Evolutionary conservation across 2,888 invertebrate species (phyloP), one percentile per base, ranked within the genome.

Genomic region (Drosophila tripunctata): DNA sequence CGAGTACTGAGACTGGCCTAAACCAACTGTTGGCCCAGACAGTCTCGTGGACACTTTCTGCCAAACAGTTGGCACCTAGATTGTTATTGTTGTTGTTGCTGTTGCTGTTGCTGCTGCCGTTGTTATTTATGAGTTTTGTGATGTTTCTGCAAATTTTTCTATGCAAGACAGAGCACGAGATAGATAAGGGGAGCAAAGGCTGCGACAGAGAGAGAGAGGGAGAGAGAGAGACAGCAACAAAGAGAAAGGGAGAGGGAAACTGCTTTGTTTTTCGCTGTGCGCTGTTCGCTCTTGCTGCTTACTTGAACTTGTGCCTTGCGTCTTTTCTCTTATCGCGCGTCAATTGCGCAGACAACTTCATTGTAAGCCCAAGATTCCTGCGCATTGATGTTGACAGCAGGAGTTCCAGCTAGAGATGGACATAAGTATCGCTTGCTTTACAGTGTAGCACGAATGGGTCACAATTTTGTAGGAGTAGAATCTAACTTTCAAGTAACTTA

Each of bases 91-190:
- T 30, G 45, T 15, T n/a, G 24, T 30, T 51, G 44, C 8, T 21
- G 52, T 12, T 33, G 61, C 10, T 38, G 74, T 17, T 19, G 61
- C 48, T 63, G 60, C 31, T 41, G 51, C 38, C 52, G 62, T 67
- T 71, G 84, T 88, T 81, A 88, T 87, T 88, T 88, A 87, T 88
- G 84, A 83, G 88, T 81, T 78, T 89, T 81, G 87, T 74, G 89
- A 88, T 88, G 87, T 83, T 86, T 71, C 84, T 88, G 87, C 87
- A 88, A 84, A 88, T 84, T 88, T 83, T 86, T 86, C 88, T 81
- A 85, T 81, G 87, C 75, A 81, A 67, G 67, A 60, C 55, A 41
- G 36, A 50, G 30, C 36, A 17, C n/a, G n/a, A n/a, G n/a, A n/a
- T n/a, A n/a, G n/a, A n/a, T n/a, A n/a, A n/a, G n/a, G n/a, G n/a